Base-by-base conservation (phyloP, 2,888 invertebrate genomes). In the Nymphalis c-album region DNA sequence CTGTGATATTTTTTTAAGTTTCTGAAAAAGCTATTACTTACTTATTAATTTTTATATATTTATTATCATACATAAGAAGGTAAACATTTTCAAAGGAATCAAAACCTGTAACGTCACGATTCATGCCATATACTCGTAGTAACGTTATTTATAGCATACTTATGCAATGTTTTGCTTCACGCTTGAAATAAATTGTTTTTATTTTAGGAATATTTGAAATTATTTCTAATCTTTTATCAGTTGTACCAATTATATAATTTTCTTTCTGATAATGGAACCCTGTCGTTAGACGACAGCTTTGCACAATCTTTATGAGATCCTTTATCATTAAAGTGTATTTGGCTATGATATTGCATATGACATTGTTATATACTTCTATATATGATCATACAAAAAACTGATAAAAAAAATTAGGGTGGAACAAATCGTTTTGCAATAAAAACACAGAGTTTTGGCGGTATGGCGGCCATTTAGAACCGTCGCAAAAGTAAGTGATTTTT, bases 101-200 rank as follows among this genome's bases (percentile, higher is more conserved):
- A 31, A 57, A 18, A 53, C 35, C 60, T n/a, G 63, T 55, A 51
- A 67, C 50, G 47, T 22, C 46, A 46, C 40, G 18, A 47, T 47
- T 26, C 55, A 45, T 63, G 55, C 31, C 53, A 58, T 20, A 31
- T 18, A 35, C 18, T 35, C 1, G 35, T 35, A 57, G 35, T 18
- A 31, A 17, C 13, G n/a, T 57, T 35, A 57, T 16, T 16, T 57
- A 35, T 8, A n/a, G n/a, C 6, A 47, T n/a, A 7, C 22, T 53
- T 53, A 53, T 55, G 17, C 53, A 55, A 31, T 26, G 17, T 55
- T 55, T 31, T 31, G n/a, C 31, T 55, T 31, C 7, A 31, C 2
- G 26, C 7, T 31, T 31, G 16, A 20, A 17, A 55, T 17, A 26
- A 7, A 40, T 20, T 57, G n/a, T 35, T 48, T 57, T 10, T 26